These are phyloP conservation scores for Hololepta plana DNA, from an alignment of 2,888 invertebrate genomes.

Conservation along the genomic window DNA sequence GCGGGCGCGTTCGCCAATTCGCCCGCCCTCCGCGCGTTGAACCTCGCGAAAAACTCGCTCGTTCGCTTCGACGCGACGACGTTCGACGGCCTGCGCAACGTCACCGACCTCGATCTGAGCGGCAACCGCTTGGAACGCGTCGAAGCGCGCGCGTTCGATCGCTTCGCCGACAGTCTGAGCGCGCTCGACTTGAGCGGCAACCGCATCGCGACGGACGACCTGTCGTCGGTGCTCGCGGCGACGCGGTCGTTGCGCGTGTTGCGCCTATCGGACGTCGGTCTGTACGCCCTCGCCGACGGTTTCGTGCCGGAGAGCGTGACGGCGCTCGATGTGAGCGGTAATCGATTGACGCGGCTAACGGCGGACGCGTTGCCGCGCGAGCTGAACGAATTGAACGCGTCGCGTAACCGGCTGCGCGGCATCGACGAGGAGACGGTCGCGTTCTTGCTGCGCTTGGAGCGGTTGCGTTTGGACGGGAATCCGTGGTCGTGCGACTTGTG, in stretches of 20 bases:
- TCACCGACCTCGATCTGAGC: conserved; percentile 52
- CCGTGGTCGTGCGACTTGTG: conserved; percentile 54
- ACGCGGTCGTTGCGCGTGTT: conserved; percentile 35
- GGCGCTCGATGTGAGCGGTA: conserved; percentile 51
- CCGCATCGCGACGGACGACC: conserved; percentile 33
- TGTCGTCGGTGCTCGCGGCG: conserved; percentile 32
- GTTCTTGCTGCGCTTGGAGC: conserved; percentile 15
- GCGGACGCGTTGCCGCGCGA: conserved; percentile 33
- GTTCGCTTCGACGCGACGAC: conserved; percentile 48
- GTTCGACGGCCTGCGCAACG: conserved; percentile 49
- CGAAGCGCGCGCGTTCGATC: conserved; percentile 35
- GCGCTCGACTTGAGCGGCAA: conserved; percentile 55
- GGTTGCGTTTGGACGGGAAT: conserved; percentile 35
- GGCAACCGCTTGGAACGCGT: conserved; percentile 52
- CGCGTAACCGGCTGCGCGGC: conserved; percentile 49
- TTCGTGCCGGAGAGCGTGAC: conserved; percentile 37
- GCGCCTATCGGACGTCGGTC: conserved; percentile 37
- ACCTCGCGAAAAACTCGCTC: conserved; percentile 51
- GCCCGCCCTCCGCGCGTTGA: conserved; percentile 32
- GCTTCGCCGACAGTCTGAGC: conserved; percentile 38
- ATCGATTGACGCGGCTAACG: conserved; percentile 41
- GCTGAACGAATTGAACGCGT: conserved; percentile 48
- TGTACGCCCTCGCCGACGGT: conserved; percentile 34
- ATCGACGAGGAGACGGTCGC: conserved; percentile 33
- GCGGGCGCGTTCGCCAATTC: conserved; percentile 44